These are phyloP conservation scores for Neodontobutis hainanensis DNA, from an alignment of 2,113 vertebrate genomes.

Conservation along the genomic window DNA sequence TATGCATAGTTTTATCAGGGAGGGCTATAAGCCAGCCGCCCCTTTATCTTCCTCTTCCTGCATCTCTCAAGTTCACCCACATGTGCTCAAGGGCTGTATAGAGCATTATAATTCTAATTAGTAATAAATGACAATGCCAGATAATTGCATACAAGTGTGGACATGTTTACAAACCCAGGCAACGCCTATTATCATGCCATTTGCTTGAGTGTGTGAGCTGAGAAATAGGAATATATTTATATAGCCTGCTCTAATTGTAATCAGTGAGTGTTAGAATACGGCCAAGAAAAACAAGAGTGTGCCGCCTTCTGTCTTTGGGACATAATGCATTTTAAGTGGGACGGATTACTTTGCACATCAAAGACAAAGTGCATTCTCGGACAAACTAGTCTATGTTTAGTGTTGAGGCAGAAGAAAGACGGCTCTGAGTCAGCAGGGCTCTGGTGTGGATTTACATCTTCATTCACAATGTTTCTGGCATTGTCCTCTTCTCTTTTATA, in stretches of 20 bases:
- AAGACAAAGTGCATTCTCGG: no score
- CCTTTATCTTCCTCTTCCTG: background rate
- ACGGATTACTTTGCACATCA: no score
- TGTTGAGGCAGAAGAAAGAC: no score
- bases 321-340: no score
- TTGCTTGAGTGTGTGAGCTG: background rate
- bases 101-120: slow-evolving; percentile 8
- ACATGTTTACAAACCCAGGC: background rate
- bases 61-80: background rate
- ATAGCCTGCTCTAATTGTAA: background rate
- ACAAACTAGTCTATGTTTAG: no score
- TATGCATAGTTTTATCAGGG: no score
- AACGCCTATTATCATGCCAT: slow-evolving; percentile 12
- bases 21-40: no score
- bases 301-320: background rate
- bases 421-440: no score
- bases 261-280: background rate
- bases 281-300: background rate
- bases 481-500: no score
- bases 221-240: background rate
- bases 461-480: no score
- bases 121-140: background rate
- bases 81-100: background rate
- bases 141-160: slow-evolving; percentile 27
- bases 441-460: no score